Conservation (phyloP, 1,140 invertebrate genomes). For the Batillaria attramentaria region DNA sequence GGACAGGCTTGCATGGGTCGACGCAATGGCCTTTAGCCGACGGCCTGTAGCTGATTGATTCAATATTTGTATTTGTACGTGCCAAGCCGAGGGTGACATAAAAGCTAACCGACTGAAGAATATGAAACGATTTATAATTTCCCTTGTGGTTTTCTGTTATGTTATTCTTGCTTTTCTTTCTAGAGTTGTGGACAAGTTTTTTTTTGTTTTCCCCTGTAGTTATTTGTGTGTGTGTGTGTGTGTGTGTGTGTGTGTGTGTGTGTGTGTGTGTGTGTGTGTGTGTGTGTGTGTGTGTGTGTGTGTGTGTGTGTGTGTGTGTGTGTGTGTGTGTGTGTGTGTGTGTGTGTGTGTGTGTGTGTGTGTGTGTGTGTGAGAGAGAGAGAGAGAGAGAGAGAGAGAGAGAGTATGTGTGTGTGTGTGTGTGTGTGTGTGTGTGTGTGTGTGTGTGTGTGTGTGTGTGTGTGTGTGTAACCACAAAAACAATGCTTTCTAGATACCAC, state of each 20-base stretch:
- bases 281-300: background rate
- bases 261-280: background rate
- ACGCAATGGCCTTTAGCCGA: too few species aligned
- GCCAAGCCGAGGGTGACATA: too few species aligned
- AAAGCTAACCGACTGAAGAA: too few species aligned
- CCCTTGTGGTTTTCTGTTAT: too few species aligned
- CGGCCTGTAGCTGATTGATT: too few species aligned
- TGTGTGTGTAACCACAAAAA: slow-evolving; percentile 9
- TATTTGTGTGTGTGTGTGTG: background rate
- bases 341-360: background rate
- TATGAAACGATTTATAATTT: too few species aligned
- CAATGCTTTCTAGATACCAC: too few species aligned
- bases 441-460: slow-evolving; percentile 7
- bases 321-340: background rate
- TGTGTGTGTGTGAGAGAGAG: background rate
- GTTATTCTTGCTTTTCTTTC: background rate
- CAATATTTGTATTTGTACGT: too few species aligned
- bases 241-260: background rate
- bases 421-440: background rate
- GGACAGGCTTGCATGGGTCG: too few species aligned
- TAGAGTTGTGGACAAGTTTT: background rate
- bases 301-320: background rate
- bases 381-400: background rate
- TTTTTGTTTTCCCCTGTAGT: background rate
- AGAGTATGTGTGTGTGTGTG: background rate